A percentile compares a stretch with the other conserved stretches of the same genome.
These are phyloP conservation scores for Poeciliopsis retropinna DNA, from an alignment of 2,113 vertebrate species.

Conservation along the genomic window DNA sequence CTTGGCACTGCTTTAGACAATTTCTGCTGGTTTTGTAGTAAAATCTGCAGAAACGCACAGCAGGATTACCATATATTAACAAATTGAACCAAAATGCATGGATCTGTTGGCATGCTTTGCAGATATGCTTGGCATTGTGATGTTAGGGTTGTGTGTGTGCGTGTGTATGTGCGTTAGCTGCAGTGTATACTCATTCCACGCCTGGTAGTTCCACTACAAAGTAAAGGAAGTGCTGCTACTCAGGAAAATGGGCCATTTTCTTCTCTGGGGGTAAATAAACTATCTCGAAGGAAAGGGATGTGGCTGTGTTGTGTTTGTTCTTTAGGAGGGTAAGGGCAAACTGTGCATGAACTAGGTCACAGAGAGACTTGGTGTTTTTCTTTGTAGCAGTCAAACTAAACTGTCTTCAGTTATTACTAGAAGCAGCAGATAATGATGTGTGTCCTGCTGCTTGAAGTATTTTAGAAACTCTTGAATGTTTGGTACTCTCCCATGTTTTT, in stretches of 20 bases:
- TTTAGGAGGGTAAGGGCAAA: slow-evolving; percentile 55
- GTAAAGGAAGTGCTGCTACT: slow-evolving; percentile 68
- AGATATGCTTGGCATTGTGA: slow-evolving; percentile 6
- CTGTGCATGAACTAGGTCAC: slow-evolving; percentile 54
- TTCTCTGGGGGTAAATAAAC: slow-evolving; percentile 76
- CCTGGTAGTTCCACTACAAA: slow-evolving; percentile 59
- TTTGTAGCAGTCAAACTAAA: not conserved
- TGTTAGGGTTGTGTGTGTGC: not conserved
- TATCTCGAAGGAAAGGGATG: slow-evolving; percentile 76
- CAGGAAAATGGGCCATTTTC: slow-evolving; percentile 65
- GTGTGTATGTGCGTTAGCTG: slow-evolving; percentile 8
- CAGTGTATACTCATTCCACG: slow-evolving; percentile 47
- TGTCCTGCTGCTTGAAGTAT: slow-evolving; percentile 20
- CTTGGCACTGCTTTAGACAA: slow-evolving; percentile 50
- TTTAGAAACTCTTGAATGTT: not conserved
- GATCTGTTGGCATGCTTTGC: slow-evolving; percentile 13
- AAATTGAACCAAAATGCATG: slow-evolving; percentile 17
- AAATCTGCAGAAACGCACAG: slow-evolving; percentile 17
- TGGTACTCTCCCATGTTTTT: too few species aligned
- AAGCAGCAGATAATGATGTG: not conserved
- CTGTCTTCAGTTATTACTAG: not conserved
- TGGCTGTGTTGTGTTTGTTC: slow-evolving; percentile 64
- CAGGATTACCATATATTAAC: slow-evolving; percentile 52
- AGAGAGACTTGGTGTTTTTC: not conserved
- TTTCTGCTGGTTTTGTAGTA: slow-evolving; percentile 34